Percentiles rank a stretch among this genome's conserved stretches.
Conservation (phyloP, 2,113 vertebrate genomes). For the Pomatorhinus ruficollis region DNA sequence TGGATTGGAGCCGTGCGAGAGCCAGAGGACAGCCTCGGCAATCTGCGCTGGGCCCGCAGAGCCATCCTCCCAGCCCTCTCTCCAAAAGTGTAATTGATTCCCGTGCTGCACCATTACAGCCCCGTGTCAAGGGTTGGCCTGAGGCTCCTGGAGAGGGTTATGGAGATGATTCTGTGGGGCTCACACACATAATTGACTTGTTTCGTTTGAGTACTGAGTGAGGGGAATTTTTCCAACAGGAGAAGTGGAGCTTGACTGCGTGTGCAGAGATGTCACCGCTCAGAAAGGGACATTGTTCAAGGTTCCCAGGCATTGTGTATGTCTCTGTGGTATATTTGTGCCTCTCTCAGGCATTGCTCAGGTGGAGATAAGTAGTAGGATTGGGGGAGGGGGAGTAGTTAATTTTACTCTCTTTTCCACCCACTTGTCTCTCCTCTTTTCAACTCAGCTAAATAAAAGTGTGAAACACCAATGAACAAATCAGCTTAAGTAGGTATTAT, state of each 20-base stretch:
- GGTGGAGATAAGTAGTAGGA: background rate
- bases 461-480: slow-evolving; percentile 3
- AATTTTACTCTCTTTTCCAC: background rate
- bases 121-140: slow-evolving; percentile 39
- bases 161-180: slow-evolving; percentile 24
- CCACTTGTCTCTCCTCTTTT: background rate
- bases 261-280: background rate
- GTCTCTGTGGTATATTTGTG: background rate
- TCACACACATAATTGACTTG: slow-evolving; percentile 53
- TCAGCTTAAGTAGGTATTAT: background rate
- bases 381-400: background rate
- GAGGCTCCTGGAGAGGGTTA: slow-evolving; percentile 54
- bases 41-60: background rate
- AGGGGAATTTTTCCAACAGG: background rate
- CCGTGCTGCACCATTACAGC: background rate
- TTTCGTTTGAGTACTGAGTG: background rate
- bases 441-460: background rate
- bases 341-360: background rate
- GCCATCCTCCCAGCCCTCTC: background rate
- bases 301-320: background rate
- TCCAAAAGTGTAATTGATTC: slow-evolving; percentile 56
- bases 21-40: slow-evolving; percentile 23
- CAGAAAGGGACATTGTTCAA: slow-evolving; percentile 24
- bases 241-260: slow-evolving; percentile 59
- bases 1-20: background rate